Conservation (phyloP, 2,888 invertebrate species). For the Pyralis farinalis region DNA sequence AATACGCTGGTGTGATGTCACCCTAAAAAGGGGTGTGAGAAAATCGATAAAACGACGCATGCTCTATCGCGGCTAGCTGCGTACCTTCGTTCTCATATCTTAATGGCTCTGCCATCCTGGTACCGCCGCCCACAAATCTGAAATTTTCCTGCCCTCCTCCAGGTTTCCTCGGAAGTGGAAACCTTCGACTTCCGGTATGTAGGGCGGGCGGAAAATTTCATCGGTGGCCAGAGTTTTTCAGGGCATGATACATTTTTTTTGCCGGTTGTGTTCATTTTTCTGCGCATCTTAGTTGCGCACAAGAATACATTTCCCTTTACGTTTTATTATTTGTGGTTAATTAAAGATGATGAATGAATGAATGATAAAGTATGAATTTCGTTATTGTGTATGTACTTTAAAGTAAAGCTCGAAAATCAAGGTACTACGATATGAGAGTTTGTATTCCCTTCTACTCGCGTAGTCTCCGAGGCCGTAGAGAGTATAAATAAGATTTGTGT, state of each 20-base stretch:
- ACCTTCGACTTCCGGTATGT: constrained; percentile 55
- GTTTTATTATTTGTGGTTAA: too few relatives aligned
- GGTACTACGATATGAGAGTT: too few relatives aligned
- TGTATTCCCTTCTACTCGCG: too few relatives aligned
- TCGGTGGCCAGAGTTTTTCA: not conserved
- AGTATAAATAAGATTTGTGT: too few relatives aligned
- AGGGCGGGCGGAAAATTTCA: constrained; percentile 49
- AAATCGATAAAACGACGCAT: constrained; percentile 54
- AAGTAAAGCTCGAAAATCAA: too few relatives aligned
- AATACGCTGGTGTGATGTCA: too few relatives aligned
- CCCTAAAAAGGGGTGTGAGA: constrained; percentile 18
- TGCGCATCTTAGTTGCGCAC: constrained; percentile 56
- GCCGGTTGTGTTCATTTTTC: not conserved
- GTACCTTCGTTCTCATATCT: constrained; percentile 23
- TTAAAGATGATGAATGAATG: too few relatives aligned
- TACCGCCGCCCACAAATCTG: constrained; percentile 74
- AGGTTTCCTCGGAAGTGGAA: constrained; percentile 55
- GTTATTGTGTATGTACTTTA: too few relatives aligned
- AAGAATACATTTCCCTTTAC: constrained; percentile 14
- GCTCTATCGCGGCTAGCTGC: constrained; percentile 29
- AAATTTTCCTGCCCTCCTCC: constrained; percentile 74
- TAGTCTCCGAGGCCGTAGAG: too few relatives aligned
- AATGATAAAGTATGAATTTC: too few relatives aligned
- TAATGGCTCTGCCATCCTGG: constrained; percentile 46
- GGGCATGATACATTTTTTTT: not conserved